phyloP scores from a whole-genome alignment of 2,797 vertebrate species.

The Centropyge bicolor region DNA sequence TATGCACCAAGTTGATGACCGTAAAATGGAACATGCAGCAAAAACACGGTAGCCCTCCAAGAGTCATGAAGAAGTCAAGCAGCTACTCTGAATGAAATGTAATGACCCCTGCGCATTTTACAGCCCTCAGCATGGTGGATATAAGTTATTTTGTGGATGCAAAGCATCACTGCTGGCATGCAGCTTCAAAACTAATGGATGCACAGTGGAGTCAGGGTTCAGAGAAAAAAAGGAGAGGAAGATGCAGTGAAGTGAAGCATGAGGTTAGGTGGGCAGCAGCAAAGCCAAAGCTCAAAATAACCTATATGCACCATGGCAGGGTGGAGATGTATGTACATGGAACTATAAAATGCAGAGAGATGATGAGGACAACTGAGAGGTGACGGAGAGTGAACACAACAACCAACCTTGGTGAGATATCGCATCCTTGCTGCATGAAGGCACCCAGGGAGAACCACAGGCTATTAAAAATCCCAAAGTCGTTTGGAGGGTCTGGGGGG shows the following conservation, averaged over 20 bases:
- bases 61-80: constrained; percentile 79
- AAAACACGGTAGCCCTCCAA: constrained; percentile 97
- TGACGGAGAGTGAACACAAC: constrained; percentile 77
- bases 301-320: constrained; percentile 93
- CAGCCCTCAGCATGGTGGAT: constrained; percentile 94
- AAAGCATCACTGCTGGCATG: constrained; percentile 78
- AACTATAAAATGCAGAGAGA: constrained; percentile 94
- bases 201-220: constrained; percentile 18
- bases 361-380: constrained; percentile 68
- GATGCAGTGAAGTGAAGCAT: constrained; percentile 73
- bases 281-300: constrained; percentile 82
- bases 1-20: constrained; percentile 90
- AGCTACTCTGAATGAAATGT: constrained; percentile 74
- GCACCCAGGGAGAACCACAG: constrained; percentile 99
- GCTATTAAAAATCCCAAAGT: constrained; percentile 99
- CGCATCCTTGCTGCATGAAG: constrained; percentile 99
- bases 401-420: constrained; percentile 99
- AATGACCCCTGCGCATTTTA: constrained; percentile 93
- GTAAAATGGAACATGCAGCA: constrained; percentile 95
- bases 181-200: constrained; percentile 66
- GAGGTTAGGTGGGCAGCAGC: constrained; percentile 62
- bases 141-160: constrained; percentile 90
- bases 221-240: constrained; percentile 61
- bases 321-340: constrained; percentile 76
- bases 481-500: constrained; percentile 97